These are phyloP conservation scores for Uloborus diversus DNA, from an alignment of 1,140 invertebrate species.

Conservation along the genomic window DNA sequence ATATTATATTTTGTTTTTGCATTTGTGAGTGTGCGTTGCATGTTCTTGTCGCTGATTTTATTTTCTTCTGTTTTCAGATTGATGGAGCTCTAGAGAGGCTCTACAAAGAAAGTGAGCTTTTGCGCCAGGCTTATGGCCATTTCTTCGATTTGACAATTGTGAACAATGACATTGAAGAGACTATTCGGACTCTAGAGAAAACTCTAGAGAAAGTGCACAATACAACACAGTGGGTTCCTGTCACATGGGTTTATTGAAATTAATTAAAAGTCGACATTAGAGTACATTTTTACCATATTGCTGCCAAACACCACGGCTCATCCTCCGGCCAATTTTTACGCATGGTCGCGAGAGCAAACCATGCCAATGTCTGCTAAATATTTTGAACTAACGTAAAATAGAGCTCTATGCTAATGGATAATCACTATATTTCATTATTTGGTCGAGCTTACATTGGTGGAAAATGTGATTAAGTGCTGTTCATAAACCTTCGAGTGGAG, in stretches of 20 bases:
- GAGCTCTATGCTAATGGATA: conserved; percentile 52
- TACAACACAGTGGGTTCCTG: conserved; percentile 89
- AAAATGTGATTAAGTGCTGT: conserved; percentile 1
- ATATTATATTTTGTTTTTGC: too few species aligned
- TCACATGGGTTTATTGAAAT: conserved; percentile 87
- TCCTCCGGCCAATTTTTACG: conserved; percentile 16
- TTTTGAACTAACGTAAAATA: conserved; percentile 13
- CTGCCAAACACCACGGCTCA: conserved; percentile 3
- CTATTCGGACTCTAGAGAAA: conserved; percentile 88
- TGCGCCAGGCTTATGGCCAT: conserved; percentile 95
- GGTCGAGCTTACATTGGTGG: conserved; percentile 39
- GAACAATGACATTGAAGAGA: conserved; percentile 99
- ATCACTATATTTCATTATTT: conserved; percentile 43
- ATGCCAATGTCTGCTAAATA: conserved; percentile 7
- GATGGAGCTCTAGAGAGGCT: conserved; percentile 95
- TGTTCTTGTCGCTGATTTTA: too few species aligned
- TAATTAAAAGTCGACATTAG: background rate
- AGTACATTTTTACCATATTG: background rate
- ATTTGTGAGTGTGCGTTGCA: too few species aligned
- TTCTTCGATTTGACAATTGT: conserved; percentile 98
- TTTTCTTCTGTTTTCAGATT: conserved; percentile 73
- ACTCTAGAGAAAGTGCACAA: conserved; percentile 89
- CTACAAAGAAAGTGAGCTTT: conserved; percentile 93
- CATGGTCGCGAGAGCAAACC: background rate
- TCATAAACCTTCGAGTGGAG: background rate